Evolutionary conservation across 2,113 vertebrate genomes (phyloP), one percentile per base, ranked within the genome.

Genomic region (Hippocampus comes): DNA sequence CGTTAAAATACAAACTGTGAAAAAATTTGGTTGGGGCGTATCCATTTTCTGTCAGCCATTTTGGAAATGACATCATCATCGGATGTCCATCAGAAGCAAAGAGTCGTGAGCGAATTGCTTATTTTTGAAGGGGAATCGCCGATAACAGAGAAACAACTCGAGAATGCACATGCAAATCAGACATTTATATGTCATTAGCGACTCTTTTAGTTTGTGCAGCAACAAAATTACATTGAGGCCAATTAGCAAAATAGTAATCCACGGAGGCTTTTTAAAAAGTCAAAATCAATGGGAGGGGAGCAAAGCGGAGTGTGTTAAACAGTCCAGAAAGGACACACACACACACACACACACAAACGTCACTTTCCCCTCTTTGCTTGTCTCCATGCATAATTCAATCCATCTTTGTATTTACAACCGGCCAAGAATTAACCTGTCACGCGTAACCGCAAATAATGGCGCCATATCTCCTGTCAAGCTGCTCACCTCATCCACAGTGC

Each of bases 381-480:
- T 83, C 74, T 63, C 61, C 49, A 82, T 88, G 82, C 87, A 91
- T 90, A 88, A 91, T 91, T 90, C 83, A 38, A 90, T 85, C 66
- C 42, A 60, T 78, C 66, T 85, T 82, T 89, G 81, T 88, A 89
- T 91, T 88, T 88, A 89, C 84, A 88, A 81, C 78, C 70, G 57
- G 78, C 73, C 60, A 86, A 82, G 84, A 90, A 88, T 91, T 61
- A 87, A 88, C 80, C 83, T 86, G 87, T 82, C 83, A 82, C 69
- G 70, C 71, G 82, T 83, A 60, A 71, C 21, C 34, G 72, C 76
- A 68, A 83, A 71, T 79, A 82, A 82, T 71, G 76, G 57, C 55
- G 11, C 71, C 84, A 74, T 73, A 84, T 89, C 84, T 86, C 80
- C 66, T 84, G 86, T 86, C 87, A 86, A 70, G 59, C 46, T 4